These are phyloP conservation scores for Lagopus leucura DNA, from an alignment of 2,113 vertebrate genomes.

Conservation along the genomic window DNA sequence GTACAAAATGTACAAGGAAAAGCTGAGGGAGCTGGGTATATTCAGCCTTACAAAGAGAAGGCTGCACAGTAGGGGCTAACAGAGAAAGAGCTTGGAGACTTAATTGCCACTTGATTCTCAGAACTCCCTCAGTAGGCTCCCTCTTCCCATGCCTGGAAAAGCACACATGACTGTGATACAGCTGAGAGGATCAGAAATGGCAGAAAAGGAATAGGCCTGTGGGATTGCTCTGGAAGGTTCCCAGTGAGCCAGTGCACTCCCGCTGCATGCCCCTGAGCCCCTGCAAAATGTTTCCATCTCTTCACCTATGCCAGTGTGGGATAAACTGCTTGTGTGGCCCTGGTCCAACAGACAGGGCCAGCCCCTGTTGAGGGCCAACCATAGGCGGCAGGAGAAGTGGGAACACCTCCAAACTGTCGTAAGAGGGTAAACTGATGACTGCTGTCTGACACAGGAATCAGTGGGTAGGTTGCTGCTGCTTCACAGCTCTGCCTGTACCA, in stretches of 20 bases:
- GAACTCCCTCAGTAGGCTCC: not conserved
- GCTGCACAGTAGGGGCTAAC: not conserved
- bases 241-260: accelerated
- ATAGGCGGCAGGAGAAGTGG: not conserved
- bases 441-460: not conserved
- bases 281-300: not conserved
- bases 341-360: not conserved
- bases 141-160: not conserved
- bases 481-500: not conserved
- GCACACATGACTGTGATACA: not conserved
- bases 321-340: not conserved
- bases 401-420: not conserved
- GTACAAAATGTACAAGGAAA: not conserved
- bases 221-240: not conserved
- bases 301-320: not conserved
- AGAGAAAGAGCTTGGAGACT: not conserved
- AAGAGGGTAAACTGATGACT: not conserved
- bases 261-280: accelerated
- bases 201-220: not conserved
- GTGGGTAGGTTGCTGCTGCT: not conserved
- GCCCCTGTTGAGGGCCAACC: not conserved
- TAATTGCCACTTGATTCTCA: not conserved
- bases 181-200: not conserved
- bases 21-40: not conserved
- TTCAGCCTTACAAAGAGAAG: not conserved